A percentile compares a stretch with the other conserved stretches of the same genome.
phyloP scores from a whole-genome alignment of 2,888 invertebrate genomes.

The Parnassius apollo region DNA sequence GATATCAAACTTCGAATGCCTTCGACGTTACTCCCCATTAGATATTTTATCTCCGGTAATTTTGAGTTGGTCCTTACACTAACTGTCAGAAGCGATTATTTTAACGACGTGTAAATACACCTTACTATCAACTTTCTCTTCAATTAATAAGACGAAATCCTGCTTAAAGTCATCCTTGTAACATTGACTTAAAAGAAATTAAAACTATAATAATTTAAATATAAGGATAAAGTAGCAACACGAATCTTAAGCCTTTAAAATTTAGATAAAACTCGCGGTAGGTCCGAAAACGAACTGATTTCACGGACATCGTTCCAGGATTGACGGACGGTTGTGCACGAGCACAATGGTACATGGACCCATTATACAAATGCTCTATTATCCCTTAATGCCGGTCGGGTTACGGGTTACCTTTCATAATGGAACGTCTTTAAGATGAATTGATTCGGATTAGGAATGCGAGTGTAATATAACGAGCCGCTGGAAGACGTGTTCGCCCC shows the following conservation, averaged over 20 bases:
- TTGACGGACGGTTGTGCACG: constrained; percentile 50
- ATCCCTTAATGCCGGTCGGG: constrained; percentile 67
- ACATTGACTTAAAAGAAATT: background rate
- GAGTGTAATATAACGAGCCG: constrained; percentile 22
- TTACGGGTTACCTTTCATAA: constrained; percentile 60
- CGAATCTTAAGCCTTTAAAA: background rate
- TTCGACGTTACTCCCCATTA: too few species aligned
- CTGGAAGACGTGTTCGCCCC: constrained; percentile 23
- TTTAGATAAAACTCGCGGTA: constrained; percentile 46
- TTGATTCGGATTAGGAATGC: constrained; percentile 52
- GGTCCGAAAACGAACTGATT: constrained; percentile 37
- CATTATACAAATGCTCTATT: constrained; percentile 55
- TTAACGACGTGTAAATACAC: too few species aligned
- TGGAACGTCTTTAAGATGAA: constrained; percentile 58
- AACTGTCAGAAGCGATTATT: too few species aligned
- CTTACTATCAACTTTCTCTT: too few species aligned
- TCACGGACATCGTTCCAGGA: constrained; percentile 34
- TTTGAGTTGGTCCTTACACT: too few species aligned
- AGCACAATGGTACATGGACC: constrained; percentile 45
- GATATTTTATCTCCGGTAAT: too few species aligned
- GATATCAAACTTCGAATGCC: too few species aligned
- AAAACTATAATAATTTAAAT: too few species aligned
- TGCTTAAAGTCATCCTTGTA: too few species aligned
- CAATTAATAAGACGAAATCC: too few species aligned
- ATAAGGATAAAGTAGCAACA: background rate